Percentiles rank a stretch among this genome's conserved stretches.
These are phyloP conservation scores for Drosophila kokeensis DNA, from an alignment of 2,888 invertebrate species.

Conservation along the genomic window DNA sequence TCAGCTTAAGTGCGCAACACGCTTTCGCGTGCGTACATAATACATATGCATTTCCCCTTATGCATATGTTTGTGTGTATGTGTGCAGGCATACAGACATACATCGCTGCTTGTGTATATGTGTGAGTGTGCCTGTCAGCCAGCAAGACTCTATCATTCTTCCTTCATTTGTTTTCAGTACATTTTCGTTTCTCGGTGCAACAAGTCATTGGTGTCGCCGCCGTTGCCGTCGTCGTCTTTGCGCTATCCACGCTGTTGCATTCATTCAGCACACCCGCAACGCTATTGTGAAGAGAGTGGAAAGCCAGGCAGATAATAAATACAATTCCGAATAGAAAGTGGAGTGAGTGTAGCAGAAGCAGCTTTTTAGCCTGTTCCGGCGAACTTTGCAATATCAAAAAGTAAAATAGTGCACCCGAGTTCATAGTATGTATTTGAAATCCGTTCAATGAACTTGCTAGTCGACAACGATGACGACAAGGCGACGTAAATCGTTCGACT, in stretches of 20 bases:
- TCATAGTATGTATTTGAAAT: slow-evolving; percentile 37
- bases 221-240: slow-evolving; percentile 8
- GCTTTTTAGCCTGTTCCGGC: slow-evolving; percentile 10
- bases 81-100: neutral
- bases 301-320: slow-evolving; percentile 28
- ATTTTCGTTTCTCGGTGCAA: slow-evolving; percentile 71
- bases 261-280: slow-evolving; percentile 30
- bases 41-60: slow-evolving; percentile 5
- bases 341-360: slow-evolving; percentile 54
- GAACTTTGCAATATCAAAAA: slow-evolving; percentile 30
- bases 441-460: slow-evolving; percentile 69
- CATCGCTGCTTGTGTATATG: slow-evolving; percentile 4
- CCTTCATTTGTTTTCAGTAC: slow-evolving; percentile 70
- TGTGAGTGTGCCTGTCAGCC: slow-evolving; percentile 23
- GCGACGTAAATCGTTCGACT: slow-evolving; percentile 15
- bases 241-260: slow-evolving; percentile 26
- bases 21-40: slow-evolving; percentile 23
- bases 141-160: slow-evolving; percentile 60
- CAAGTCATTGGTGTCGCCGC: slow-evolving; percentile 66
- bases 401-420: slow-evolving; percentile 13
- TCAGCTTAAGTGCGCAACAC: slow-evolving; percentile 35
- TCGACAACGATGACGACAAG: slow-evolving; percentile 2
- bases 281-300: slow-evolving; percentile 37
- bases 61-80: slow-evolving; percentile 1
- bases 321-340: slow-evolving; percentile 64